Base-by-base conservation (phyloP, 2,888 invertebrate species). In the Morpho helenor region DNA sequence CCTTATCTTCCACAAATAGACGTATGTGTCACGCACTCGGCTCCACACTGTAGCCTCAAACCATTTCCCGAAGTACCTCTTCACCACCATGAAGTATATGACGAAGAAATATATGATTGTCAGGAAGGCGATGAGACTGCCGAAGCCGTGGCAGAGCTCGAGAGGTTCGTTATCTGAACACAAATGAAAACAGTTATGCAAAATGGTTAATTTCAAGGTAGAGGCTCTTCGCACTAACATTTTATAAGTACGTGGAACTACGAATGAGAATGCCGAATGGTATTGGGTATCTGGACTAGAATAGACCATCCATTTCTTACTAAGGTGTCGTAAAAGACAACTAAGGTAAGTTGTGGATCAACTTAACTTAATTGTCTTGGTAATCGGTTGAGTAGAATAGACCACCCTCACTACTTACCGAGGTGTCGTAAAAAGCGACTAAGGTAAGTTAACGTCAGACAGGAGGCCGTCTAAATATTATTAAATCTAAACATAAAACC, bases 61-160 rank as follows among this genome's bases (percentile, higher is more conserved):
- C 69, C 79, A 75, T 16, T 82, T 76, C 0, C 91, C 91, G 7
- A 93, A 70, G 60, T 76, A 91, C 8, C 88, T 91, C 79, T 95
- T 95, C 43, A 95, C 77, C 5, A 95, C 75, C 50, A 84, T 71
- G 68, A 92, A 94, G 76, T 96, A 96, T 39, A 94, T 73, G 0
- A 96, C 56, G 53, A 92, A 91, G 66, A 92, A 86, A 66, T 95
- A 94, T 3, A 92, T 75, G 39, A 95, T 86, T 10, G 82, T 77
- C 1, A 93, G 79, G 0, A 96, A 71, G 0, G 96, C 87, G 40
- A 95, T 81, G 0, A 96, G 83, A 76, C 96, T 93, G 46, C 96
- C 96, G 66, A 94, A 94, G 0, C 96, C 96, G 53, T 92, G 75
- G 72, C 96, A 96, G 71, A 90, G 71, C 22, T 87, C 77, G 42